Conservation (phyloP, 2,797 vertebrate genomes). For the Anabacerthia variegaticeps region DNA sequence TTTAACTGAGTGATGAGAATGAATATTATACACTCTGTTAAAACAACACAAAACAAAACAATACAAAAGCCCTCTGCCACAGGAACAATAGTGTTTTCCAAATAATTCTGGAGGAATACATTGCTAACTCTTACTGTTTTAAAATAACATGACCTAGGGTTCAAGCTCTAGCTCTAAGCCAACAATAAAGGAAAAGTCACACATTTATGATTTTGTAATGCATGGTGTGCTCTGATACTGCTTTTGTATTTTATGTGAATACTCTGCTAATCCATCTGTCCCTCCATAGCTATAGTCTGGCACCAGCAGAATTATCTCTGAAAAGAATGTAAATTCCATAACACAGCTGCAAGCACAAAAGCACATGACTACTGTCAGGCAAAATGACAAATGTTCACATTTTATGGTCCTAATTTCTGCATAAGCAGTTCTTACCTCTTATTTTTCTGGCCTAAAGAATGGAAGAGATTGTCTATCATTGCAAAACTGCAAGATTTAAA, state of each 20-base stretch:
- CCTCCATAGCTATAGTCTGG: constrained; percentile 43
- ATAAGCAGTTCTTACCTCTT: constrained; percentile 21
- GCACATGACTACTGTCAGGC: background rate
- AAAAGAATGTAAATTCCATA: constrained; percentile 62
- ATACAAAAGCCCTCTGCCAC: background rate
- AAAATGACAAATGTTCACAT: constrained; percentile 42
- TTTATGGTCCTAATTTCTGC: constrained; percentile 34
- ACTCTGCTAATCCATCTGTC: constrained; percentile 52
- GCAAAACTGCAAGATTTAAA: background rate
- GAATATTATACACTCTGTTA: background rate
- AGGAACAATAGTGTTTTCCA: background rate
- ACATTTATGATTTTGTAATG: constrained; percentile 12
- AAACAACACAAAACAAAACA: background rate
- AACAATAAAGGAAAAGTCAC: background rate
- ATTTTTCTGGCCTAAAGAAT: background rate
- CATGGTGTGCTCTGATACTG: background rate
- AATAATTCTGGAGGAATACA: background rate
- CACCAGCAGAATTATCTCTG: constrained; percentile 57
- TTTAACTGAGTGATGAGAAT: background rate
- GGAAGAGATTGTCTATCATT: background rate
- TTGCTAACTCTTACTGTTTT: background rate
- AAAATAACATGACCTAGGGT: background rate
- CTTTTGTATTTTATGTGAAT: constrained; percentile 41
- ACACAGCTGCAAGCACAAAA: constrained; percentile 43
- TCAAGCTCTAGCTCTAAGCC: background rate